Conservation (phyloP, 2,113 vertebrate genomes). For the Platysternon megacephalum region DNA sequence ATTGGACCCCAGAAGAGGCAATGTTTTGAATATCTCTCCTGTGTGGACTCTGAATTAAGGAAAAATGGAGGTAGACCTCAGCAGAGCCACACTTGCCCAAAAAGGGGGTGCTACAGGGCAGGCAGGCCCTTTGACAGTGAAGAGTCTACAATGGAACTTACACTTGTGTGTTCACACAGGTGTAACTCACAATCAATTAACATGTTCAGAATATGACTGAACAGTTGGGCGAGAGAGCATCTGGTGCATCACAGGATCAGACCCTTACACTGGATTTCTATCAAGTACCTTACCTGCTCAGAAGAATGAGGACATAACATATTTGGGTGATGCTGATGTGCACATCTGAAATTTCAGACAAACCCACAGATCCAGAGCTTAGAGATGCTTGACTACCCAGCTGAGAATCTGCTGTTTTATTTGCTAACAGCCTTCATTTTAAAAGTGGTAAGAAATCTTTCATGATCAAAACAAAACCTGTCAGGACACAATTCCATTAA, state of each 20-base stretch:
- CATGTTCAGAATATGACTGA: neutral
- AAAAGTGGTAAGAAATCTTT: neutral
- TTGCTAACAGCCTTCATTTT: neutral
- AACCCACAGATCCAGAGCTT: neutral
- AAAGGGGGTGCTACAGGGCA: neutral
- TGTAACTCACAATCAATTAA: neutral
- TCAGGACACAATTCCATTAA: neutral
- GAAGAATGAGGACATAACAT: neutral
- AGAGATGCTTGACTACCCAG: neutral
- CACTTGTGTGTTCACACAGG: neutral
- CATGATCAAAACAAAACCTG: fast-evolving
- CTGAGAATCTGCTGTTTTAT: neutral
- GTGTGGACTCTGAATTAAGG: neutral
- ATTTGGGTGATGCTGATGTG: neutral
- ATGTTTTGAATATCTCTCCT: neutral
- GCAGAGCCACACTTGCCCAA: neutral
- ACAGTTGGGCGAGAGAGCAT: neutral
- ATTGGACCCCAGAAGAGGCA: neutral
- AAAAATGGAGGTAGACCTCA: neutral
- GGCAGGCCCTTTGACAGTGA: neutral
- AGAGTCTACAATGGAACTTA: neutral
- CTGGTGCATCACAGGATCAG: neutral
- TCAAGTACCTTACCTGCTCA: fast-evolving
- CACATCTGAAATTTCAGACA: neutral
- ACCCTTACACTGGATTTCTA: neutral